Base-by-base conservation (phyloP, 2,888 invertebrate genomes). In the Mesorhabditis belari region DNA sequence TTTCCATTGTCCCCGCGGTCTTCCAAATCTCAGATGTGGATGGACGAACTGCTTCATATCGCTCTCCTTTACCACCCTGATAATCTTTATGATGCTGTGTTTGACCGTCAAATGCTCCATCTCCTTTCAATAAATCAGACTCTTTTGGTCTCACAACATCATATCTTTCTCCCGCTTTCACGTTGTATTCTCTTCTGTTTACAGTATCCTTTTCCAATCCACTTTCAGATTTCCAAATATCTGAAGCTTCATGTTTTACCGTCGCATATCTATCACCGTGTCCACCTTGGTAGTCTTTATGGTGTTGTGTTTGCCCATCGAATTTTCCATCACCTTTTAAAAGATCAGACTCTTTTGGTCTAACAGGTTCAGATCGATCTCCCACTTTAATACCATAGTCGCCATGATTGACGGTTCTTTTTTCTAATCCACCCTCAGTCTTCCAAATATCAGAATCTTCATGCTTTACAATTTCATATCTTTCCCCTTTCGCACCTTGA, bases 11-110 rank as follows among this genome's bases (percentile, higher is more conserved):
- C n/a, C n/a, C n/a, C n/a, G n/a, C n/a, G n/a, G n/a, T n/a, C n/a
- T n/a, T n/a, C n/a, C n/a, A n/a, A n/a, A 64, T 60, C 35, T 69
- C 60, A 25, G 68, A 70, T 49, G 70, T 72, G 9, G 53, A 25
- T 5, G 70, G 70, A n/a, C 60, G 50, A 44, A 53, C 62, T 5
- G 60, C 49, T 21, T 63, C 64, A 19, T 61, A 64, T 5, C 74
- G 57, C 49, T 72, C 72, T 21, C 72, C 72, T 27, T 24, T 21
- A 26, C 56, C 57, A 24, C 60, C 57, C 21, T 57, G 60, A 58
- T n/a, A 67, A 27, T 65, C 65, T 24, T 55, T 57, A 51, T 51
- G 60, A 21, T 54, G 50, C 51, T 61, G 61, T 2, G 67, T 63
- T 25, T 58, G 58, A 4, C 52, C 62, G 23, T 61, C 62, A 25